These are phyloP conservation scores for Parelbella ahira DNA, from an alignment of 2,888 invertebrate species.

Conservation along the genomic window DNA sequence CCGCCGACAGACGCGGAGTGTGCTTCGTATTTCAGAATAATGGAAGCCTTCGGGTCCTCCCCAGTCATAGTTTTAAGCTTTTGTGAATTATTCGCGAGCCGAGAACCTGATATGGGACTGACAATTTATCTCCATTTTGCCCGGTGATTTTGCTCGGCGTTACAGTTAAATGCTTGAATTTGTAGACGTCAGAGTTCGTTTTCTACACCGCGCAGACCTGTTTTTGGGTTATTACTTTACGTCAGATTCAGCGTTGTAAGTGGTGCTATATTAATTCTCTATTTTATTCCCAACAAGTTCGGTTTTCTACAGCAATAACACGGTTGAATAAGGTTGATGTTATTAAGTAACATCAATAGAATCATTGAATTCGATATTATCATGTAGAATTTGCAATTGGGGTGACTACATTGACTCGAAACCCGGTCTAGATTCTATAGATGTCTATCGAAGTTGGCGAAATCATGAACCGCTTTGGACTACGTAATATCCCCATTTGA, in stretches of 20 bases:
- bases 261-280: too few relatives aligned
- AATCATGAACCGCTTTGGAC: constrained; percentile 28
- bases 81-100: constrained; percentile 22
- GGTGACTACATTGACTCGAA: constrained; percentile 23
- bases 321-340: too few relatives aligned
- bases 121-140: constrained; percentile 25
- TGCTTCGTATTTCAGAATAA: constrained; percentile 26
- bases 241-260: too few relatives aligned
- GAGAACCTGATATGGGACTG: constrained; percentile 23
- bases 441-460: constrained; percentile 47
- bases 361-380: constrained; percentile 6
- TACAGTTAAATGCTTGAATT: constrained; percentile 21
- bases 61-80: constrained; percentile 24
- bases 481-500: constrained; percentile 28
- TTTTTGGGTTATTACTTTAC: constrained; percentile 10
- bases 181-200: constrained; percentile 14
- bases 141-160: constrained; percentile 19
- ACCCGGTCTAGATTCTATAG: constrained; percentile 49
- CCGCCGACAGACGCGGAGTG: constrained; percentile 22
- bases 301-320: too few relatives aligned
- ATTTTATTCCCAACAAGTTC: too few relatives aligned
- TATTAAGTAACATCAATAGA: constrained; percentile 1
- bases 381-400: constrained; percentile 13
- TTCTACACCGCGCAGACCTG: constrained; percentile 4
- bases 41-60: constrained; percentile 19